Percentiles rank a stretch among this genome's conserved stretches.
Evolutionary conservation across 2,113 vertebrate genomes (phyloP).

Genomic region (Callithrix jacchus): DNA sequence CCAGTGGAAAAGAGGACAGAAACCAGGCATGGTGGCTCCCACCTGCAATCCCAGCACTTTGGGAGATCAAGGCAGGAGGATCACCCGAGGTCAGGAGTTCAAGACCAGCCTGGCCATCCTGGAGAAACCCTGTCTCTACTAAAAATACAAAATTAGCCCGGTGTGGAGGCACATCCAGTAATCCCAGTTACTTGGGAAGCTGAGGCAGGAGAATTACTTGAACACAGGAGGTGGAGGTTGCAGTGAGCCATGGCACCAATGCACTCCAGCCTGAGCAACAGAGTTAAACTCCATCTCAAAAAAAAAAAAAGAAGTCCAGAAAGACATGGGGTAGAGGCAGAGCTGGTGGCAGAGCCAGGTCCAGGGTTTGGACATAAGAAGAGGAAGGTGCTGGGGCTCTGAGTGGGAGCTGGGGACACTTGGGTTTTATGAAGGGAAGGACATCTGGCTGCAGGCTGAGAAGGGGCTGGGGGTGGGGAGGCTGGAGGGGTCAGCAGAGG

Average conservation of each 20-base stretch:
- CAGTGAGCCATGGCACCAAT: background rate
- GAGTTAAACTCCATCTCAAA: background rate
- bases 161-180: no score
- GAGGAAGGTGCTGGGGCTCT: background rate
- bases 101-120: no score
- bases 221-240: no score
- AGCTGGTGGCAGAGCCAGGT: background rate
- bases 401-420: background rate
- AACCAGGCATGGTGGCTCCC: background rate
- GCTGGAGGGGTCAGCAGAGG: background rate
- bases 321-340: background rate
- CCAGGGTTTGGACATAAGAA: background rate
- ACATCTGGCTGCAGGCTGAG: background rate
- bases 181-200: no score
- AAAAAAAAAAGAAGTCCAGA: no score
- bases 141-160: no score
- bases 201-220: no score
- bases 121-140: no score
- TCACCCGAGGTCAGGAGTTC: background rate
- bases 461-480: no score
- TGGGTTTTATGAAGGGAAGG: background rate
- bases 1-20: background rate
- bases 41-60: background rate
- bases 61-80: background rate
- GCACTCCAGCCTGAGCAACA: background rate